A percentile compares a stretch with the other conserved stretches of the same genome.
Evolutionary conservation across 2,113 vertebrate genomes (phyloP).

Genomic region (Rynchops niger): DNA sequence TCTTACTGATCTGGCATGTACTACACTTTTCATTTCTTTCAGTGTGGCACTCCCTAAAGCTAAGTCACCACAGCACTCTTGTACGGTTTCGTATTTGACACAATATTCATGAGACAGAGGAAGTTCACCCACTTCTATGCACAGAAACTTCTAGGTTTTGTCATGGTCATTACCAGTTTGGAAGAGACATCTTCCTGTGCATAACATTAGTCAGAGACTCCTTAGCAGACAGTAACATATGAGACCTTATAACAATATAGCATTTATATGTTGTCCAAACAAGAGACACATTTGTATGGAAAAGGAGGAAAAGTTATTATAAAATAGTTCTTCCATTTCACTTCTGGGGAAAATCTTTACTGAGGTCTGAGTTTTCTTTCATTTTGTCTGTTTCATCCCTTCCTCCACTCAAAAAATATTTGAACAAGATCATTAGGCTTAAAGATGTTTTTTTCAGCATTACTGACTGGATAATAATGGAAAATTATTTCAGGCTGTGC

Average conservation of each 20-base stretch:
- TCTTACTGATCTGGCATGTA: fast-evolving
- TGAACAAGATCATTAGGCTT: constrained; percentile 14
- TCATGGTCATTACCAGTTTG: neutral
- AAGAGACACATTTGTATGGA: neutral
- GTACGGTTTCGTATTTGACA: neutral
- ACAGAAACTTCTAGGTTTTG: neutral
- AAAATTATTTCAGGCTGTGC: constrained; percentile 23
- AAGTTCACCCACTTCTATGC: neutral
- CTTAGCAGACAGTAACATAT: neutral
- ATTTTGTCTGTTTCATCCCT: neutral
- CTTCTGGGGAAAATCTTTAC: neutral
- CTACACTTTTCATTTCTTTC: neutral
- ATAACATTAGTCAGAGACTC: neutral
- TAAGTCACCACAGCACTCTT: neutral
- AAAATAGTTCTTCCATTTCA: neutral
- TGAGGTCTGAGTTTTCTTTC: neutral
- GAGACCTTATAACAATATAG: neutral
- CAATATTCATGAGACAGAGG: neutral
- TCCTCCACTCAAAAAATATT: constrained; percentile 4
- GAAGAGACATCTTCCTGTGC: neutral
- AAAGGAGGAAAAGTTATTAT: neutral
- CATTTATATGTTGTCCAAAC: neutral
- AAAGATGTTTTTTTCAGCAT: neutral
- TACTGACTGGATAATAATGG: constrained; percentile 5
- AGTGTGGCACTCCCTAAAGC: neutral